Conservation (phyloP, 2,113 vertebrate species). For the Spea bombifrons region DNA sequence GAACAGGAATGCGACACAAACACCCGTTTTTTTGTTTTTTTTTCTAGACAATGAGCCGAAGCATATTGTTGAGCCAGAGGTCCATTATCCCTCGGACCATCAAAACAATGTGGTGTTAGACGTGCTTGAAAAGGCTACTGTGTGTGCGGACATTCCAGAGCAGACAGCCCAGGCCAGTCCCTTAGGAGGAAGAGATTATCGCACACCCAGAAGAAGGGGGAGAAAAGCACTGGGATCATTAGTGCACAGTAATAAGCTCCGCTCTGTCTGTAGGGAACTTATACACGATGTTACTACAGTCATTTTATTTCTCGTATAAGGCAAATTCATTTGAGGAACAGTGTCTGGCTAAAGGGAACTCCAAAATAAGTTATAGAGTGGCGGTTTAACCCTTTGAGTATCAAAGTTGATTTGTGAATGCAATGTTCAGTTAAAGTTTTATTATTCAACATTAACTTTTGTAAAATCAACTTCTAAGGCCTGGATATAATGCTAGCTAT, state of each 20-base stretch:
- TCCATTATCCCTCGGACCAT: slow-evolving; percentile 6
- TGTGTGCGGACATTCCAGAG: slow-evolving; percentile 29
- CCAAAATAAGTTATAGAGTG: no score
- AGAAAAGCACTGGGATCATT: not conserved
- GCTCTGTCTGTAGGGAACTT: no score
- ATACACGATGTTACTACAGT: no score
- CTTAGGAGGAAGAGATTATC: slow-evolving; percentile 16
- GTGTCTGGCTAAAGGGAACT: no score
- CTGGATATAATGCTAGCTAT: no score
- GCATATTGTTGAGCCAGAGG: slow-evolving; percentile 11
- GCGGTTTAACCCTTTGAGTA: no score
- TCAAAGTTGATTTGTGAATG: no score
- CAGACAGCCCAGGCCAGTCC: slow-evolving; percentile 2
- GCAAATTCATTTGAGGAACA: no score
- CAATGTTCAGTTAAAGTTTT: no score
- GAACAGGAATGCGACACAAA: slow-evolving; percentile 18
- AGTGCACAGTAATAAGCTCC: no score
- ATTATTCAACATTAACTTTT: no score
- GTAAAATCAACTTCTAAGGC: no score
- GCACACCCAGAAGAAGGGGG: not conserved
- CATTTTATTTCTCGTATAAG: not conserved
- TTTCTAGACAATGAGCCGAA: slow-evolving; percentile 6
- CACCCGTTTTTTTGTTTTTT: not conserved
- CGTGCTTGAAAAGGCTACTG: slow-evolving; percentile 19
- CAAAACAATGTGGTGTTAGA: slow-evolving; percentile 22